A percentile compares a stretch with the other conserved stretches of the same genome.
Evolutionary conservation across 1,140 invertebrate genomes (phyloP).

Genomic region (Lordiphosa stackelbergi): DNA sequence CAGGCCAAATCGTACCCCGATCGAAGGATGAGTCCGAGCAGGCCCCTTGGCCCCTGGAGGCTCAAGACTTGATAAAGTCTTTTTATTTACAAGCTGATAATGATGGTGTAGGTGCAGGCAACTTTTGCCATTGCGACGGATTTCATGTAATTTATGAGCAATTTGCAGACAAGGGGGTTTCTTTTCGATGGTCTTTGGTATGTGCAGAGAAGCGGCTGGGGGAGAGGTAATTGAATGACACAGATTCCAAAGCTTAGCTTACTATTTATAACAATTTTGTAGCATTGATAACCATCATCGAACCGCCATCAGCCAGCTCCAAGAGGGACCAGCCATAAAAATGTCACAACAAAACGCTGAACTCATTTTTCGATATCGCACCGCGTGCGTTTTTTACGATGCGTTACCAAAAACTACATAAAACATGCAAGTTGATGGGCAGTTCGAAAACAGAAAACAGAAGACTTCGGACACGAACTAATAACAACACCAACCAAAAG

Average conservation of each 20-base stretch:
- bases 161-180: constrained; percentile 44
- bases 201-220: too few relatives aligned
- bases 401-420: constrained; percentile 37
- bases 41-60: constrained; percentile 31
- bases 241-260: constrained; percentile 7
- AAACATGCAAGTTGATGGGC: constrained; percentile 62
- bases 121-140: constrained; percentile 58
- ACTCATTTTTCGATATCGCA: constrained; percentile 65
- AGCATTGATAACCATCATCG: constrained; percentile 31
- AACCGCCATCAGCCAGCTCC: too few relatives aligned
- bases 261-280: constrained; percentile 46
- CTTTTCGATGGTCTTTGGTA: too few relatives aligned
- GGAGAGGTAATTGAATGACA: too few relatives aligned
- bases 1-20: constrained; percentile 28
- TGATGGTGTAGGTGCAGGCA: constrained; percentile 69
- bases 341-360: constrained; percentile 70
- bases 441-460: constrained; percentile 45
- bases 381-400: constrained; percentile 33
- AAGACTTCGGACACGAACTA: constrained; percentile 62
- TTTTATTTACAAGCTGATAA: constrained; percentile 75
- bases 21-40: constrained; percentile 9
- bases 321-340: constrained; percentile 41
- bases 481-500: constrained; percentile 52
- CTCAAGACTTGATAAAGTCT: constrained; percentile 72
- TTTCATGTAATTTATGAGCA: constrained; percentile 61